Evolutionary conservation across 1,140 invertebrate genomes (phyloP).

Genomic region (Caenorhabditis inopinata): DNA sequence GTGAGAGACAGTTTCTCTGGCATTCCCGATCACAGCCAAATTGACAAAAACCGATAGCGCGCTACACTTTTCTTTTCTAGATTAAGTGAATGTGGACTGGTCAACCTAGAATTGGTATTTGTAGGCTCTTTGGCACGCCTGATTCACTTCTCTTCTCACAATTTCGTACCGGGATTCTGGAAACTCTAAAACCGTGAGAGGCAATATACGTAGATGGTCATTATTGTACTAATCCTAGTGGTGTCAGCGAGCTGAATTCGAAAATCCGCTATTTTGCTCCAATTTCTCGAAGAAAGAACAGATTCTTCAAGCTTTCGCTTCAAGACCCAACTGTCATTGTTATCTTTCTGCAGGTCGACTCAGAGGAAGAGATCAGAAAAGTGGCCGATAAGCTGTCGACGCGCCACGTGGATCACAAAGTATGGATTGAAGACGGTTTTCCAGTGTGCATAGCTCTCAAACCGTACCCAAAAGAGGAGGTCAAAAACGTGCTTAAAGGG

Average conservation of each 20-base stretch:
- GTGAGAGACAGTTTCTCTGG: no score
- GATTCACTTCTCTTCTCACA: background rate
- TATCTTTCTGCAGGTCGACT: constrained; percentile 71
- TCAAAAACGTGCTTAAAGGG: constrained; percentile 53
- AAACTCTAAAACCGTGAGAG: no score
- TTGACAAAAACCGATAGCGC: background rate
- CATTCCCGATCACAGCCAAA: no score
- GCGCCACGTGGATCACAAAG: constrained; percentile 79
- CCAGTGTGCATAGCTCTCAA: constrained; percentile 88
- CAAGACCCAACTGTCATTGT: no score
- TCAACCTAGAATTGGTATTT: background rate
- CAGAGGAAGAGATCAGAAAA: constrained; percentile 76
- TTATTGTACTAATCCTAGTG: no score
- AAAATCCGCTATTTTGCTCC: no score
- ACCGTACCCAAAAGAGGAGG: constrained; percentile 80
- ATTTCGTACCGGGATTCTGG: no score
- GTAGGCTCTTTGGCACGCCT: background rate
- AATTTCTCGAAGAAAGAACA: no score
- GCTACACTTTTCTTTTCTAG: background rate
- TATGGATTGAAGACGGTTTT: constrained; percentile 94
- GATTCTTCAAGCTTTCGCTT: no score
- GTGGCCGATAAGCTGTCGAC: constrained; percentile 75
- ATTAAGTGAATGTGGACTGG: background rate
- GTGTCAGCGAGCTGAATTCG: no score
- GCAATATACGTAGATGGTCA: no score